Conservation (phyloP, 2,113 vertebrate species). For the Diphyllodes magnificus region DNA sequence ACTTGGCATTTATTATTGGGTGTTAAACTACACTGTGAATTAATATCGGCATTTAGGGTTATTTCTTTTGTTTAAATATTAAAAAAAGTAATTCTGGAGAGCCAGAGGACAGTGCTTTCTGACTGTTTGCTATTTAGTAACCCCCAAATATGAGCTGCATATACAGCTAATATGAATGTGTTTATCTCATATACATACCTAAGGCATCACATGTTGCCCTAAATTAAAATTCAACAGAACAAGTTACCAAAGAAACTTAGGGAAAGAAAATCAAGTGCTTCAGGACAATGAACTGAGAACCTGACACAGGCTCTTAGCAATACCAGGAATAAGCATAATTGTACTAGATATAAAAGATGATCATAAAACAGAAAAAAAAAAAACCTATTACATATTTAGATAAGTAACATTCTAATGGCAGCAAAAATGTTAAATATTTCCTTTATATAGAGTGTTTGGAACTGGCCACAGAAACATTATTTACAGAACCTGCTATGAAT, state of each 20-base stretch:
- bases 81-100: not conserved
- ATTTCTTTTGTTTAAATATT: not conserved
- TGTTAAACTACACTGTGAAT: conserved; percentile 18
- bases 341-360: not conserved
- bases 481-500: not conserved
- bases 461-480: not conserved
- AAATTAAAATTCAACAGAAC: not conserved
- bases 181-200: too few species aligned
- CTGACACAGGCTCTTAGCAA: not conserved
- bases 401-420: not conserved
- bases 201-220: not conserved
- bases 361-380: not conserved
- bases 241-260: not conserved
- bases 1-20: conserved; percentile 43
- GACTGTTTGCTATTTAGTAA: not conserved
- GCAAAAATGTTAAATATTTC: not conserved
- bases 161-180: not conserved
- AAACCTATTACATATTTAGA: not conserved
- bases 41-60: not conserved
- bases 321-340: not conserved
- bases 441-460: not conserved
- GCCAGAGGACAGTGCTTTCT: not conserved
- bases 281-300: not conserved
- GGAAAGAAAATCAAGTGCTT: not conserved
- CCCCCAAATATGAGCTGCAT: not conserved